Base-by-base conservation (phyloP, 2,888 invertebrate species). In the Eristalinus sepulchralis region DNA sequence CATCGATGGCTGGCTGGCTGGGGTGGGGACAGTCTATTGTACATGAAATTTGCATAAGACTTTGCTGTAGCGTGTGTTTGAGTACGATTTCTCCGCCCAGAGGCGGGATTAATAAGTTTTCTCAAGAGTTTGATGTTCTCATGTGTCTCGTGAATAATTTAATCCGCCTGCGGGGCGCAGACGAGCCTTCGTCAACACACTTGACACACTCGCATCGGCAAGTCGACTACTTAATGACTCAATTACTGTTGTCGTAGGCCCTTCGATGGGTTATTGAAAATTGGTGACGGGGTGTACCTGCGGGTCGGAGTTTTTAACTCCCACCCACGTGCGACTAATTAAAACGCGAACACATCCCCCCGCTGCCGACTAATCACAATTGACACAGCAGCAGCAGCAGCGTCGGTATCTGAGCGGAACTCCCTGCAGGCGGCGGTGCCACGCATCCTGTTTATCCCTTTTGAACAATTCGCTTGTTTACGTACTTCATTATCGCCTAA, bases 381-480 rank as follows among this genome's bases (percentile, higher is more conserved):
- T 71, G 62, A 84, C 67, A 67, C 66, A 79, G 34, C 8, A 24
- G 20, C 34, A 33, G 22, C 11, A 13, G n/a, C 22, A 5, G 11
- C 17, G 55, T 36, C 27, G 20, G 67, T 47, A 22, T 27, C 27
- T 3, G 2, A 2, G 27, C 27, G 27, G 5, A 27, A 27, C 39
- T 24, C 57, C 24, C 24, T 22, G 57, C 24, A 57, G 27, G 17
- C 17, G 55, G 31, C 34, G 57, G 22, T 60, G 34, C 17, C 17
- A 47, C 47, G 68, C 60, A 81, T 72, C 71, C 68, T 76, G 47
- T 47, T 85, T 71, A 81, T 62, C 81, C 84, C 85, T 82, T 85
- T 85, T 77, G 57, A 17, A 78, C 81, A 81, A 72, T 85, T 81
- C 70, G 77, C 81, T 77, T 85, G 77, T 70, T 85, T 73, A 34